A percentile compares a stretch with the other conserved stretches of the same genome.
Conservation (phyloP, 2,113 vertebrate genomes). For the Alethe castanea region DNA sequence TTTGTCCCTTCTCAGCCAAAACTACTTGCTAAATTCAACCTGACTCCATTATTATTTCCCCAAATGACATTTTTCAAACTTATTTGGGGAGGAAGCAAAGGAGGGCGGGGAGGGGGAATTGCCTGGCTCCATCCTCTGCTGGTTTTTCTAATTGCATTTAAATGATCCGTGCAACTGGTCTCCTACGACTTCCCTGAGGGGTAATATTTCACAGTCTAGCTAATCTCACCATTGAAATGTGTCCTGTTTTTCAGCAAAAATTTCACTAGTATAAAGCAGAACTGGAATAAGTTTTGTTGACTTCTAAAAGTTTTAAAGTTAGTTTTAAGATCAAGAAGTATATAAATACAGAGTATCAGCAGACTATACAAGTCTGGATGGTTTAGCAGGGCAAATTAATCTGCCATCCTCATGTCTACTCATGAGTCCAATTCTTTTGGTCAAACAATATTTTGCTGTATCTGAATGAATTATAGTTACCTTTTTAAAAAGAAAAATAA, state of each 20-base stretch:
- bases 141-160: constrained; percentile 65
- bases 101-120: neutral
- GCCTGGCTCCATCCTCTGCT: constrained; percentile 56
- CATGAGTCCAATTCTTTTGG: neutral
- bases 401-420: neutral
- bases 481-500: neutral
- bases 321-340: neutral
- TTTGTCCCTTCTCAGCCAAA: neutral
- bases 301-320: neutral
- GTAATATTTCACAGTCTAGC: constrained; percentile 60
- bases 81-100: neutral
- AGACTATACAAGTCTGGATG: neutral
- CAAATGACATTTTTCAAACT: constrained; percentile 20
- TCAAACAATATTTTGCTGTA: neutral
- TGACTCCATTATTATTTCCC: constrained; percentile 4
- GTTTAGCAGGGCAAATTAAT: neutral
- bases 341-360: neutral
- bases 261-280: neutral
- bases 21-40: neutral
- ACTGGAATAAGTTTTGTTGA: neutral
- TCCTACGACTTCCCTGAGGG: constrained; percentile 40
- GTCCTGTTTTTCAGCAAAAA: constrained; percentile 29
- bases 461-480: neutral
- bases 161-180: constrained; percentile 59
- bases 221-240: constrained; percentile 23